Conservation (phyloP, 2,113 vertebrate genomes). For the Pteropus alecto region DNA sequence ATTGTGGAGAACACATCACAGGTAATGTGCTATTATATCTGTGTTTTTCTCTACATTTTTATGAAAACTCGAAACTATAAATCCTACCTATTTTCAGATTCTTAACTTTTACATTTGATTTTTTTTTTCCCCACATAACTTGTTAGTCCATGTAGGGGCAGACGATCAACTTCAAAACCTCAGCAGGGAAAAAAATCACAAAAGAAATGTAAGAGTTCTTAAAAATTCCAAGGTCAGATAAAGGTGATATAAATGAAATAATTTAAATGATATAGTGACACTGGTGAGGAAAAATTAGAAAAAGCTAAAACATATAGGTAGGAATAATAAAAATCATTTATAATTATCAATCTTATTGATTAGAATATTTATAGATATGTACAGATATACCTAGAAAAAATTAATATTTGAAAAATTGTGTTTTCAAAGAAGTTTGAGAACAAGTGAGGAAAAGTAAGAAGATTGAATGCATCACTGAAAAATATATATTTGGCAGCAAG, state of each 20-base stretch:
- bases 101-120: neutral
- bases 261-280: neutral
- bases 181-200: neutral
- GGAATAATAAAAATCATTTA: neutral
- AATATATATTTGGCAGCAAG: neutral
- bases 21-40: neutral
- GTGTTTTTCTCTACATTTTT: neutral
- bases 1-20: neutral
- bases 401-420: neutral
- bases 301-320: neutral
- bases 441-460: neutral
- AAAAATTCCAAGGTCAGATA: neutral
- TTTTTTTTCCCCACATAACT: neutral
- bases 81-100: neutral
- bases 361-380: neutral
- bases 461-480: neutral
- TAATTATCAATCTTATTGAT: neutral
- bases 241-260: neutral
- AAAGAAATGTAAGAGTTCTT: neutral
- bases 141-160: neutral
- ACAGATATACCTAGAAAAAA: neutral
- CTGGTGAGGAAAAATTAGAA: neutral
- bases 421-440: neutral
- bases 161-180: neutral
- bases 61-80: neutral